These are phyloP conservation scores for Artibeus lituratus DNA, from an alignment of 2,797 vertebrate species.

Conservation along the genomic window DNA sequence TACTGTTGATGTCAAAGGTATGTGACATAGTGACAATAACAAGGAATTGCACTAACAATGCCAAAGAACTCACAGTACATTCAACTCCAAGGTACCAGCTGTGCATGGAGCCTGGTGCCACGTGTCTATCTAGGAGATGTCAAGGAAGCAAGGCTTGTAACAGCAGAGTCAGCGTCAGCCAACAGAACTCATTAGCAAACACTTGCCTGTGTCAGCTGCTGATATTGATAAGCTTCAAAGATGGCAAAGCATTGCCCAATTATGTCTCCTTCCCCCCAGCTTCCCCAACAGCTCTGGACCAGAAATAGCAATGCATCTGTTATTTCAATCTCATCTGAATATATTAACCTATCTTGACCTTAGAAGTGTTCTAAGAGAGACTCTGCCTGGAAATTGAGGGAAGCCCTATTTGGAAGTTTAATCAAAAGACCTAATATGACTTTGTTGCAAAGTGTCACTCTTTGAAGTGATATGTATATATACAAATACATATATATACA, in stretches of 20 bases:
- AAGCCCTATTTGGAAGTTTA: conserved; percentile 17
- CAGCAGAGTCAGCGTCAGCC: conserved; percentile 60
- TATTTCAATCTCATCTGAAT: conserved; percentile 64
- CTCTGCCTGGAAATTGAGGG: neutral
- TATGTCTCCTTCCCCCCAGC: neutral
- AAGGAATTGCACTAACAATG: conserved; percentile 38
- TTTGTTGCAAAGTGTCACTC: neutral
- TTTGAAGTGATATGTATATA: neutral
- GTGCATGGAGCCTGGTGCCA: conserved; percentile 24
- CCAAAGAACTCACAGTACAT: conserved; percentile 58
- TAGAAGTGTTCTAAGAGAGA: neutral
- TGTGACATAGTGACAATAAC: neutral
- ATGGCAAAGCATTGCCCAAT: conserved; percentile 60
- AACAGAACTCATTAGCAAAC: conserved; percentile 55
- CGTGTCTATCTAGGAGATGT: conserved; percentile 55
- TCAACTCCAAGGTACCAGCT: conserved; percentile 50
- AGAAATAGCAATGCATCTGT: conserved; percentile 57
- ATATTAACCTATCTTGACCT: conserved; percentile 48
- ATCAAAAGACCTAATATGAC: neutral
- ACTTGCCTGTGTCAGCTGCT: conserved; percentile 58
- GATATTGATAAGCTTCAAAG: conserved; percentile 50
- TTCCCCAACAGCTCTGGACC: conserved; percentile 56
- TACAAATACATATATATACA: neutral
- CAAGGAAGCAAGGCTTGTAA: conserved; percentile 64
- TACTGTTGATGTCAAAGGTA: conserved; percentile 11